Evolutionary conservation across 2,113 vertebrate genomes (phyloP).

Genomic region (Corapipo altera): DNA sequence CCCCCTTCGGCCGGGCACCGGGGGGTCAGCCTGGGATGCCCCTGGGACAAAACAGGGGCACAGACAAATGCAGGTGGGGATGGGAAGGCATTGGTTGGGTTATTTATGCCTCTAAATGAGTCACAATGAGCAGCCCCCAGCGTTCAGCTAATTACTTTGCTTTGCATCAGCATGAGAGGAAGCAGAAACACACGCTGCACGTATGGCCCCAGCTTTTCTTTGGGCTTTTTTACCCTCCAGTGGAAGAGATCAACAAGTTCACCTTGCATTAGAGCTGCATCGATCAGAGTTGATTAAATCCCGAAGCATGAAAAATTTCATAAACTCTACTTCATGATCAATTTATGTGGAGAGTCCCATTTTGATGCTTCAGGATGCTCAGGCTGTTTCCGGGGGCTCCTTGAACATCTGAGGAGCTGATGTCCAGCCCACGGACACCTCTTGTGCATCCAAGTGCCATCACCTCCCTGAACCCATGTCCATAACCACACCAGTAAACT

Average conservation of each 20-base stretch:
- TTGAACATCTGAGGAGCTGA: not conserved
- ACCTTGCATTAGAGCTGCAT: conserved; percentile 44
- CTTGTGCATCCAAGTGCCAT: accelerated
- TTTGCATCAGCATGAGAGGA: conserved; percentile 50
- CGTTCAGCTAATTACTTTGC: conserved; percentile 58
- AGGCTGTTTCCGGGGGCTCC: not conserved
- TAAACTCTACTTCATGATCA: conserved; percentile 30
- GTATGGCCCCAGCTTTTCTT: accelerated
- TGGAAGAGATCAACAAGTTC: conserved; percentile 35
- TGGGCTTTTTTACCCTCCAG: conserved; percentile 9
- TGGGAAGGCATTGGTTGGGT: conserved; percentile 53
- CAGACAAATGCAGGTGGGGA: not conserved
- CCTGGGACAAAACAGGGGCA: not conserved
- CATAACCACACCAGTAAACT: not conserved
- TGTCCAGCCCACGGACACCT: not conserved
- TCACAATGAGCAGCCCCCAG: conserved; percentile 58
- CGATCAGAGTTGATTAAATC: conserved; percentile 55
- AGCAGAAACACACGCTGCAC: not conserved
- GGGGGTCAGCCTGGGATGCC: not conserved
- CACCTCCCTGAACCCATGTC: not conserved
- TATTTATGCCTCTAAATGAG: conserved; percentile 63
- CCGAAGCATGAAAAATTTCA: conserved; percentile 42
- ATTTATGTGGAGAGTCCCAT: conserved; percentile 1
- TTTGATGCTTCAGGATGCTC: not conserved
- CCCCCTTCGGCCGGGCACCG: accelerated